A percentile compares a stretch with the other conserved stretches of the same genome.
Conservation (phyloP, 2,888 invertebrate species). For the Exephanes ischioxanthus region DNA sequence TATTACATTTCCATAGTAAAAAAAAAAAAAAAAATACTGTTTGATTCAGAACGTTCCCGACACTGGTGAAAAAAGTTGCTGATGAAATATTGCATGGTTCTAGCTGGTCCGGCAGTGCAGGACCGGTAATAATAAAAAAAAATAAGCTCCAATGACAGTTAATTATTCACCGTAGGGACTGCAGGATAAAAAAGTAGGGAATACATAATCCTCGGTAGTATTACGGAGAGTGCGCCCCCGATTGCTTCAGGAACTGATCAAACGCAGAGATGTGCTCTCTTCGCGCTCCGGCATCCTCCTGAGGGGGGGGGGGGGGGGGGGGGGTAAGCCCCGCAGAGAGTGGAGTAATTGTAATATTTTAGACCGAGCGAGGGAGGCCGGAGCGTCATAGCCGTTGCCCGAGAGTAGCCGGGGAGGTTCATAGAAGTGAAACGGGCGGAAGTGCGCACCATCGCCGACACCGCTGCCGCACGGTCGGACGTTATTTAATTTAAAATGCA, state of each 20-base stretch:
- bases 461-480: constrained; percentile 5
- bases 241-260: constrained; percentile 42
- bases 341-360: constrained; percentile 52
- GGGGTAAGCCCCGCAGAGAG: not conserved
- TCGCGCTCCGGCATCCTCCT: not conserved
- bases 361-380: constrained; percentile 13
- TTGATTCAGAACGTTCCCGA: no score
- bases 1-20: no score
- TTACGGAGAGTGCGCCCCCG: not conserved
- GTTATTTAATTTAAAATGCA: constrained; percentile 56
- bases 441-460: not conserved
- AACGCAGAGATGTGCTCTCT: not conserved
- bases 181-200: constrained; percentile 15
- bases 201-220: constrained; percentile 6
- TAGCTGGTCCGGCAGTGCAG: not conserved
- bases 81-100: not conserved
- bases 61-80: no score
- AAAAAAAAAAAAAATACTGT: no score
- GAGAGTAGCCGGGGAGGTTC: not conserved
- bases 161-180: constrained; percentile 54
- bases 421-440: constrained; percentile 29
- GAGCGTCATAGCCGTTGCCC: not conserved
- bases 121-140: not conserved
- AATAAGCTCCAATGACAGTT: constrained; percentile 47
- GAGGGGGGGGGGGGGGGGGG: not conserved